A percentile compares a stretch with the other conserved stretches of the same genome.
These are phyloP conservation scores for Drosophila navojoa DNA, from an alignment of 1,140 invertebrate species.

Conservation along the genomic window DNA sequence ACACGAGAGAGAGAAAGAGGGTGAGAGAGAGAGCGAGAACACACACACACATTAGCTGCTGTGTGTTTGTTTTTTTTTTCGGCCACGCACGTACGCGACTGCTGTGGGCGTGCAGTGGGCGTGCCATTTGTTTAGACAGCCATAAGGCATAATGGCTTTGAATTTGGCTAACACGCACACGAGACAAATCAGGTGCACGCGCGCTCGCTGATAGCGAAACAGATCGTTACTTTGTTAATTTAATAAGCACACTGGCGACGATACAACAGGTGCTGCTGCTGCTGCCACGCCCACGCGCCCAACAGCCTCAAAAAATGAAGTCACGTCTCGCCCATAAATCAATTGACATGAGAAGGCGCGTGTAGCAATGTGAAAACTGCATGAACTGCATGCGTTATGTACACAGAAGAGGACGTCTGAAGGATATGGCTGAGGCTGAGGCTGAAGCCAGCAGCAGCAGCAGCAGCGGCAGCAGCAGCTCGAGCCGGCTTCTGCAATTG, in stretches of 20 bases:
- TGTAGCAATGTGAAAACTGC: conserved; percentile 62
- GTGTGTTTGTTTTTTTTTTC: conserved; percentile 25
- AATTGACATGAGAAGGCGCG: conserved; percentile 70
- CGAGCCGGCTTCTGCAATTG: conserved; percentile 1
- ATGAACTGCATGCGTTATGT: conserved; percentile 52
- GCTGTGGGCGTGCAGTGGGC: conserved; percentile 7
- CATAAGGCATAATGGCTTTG: conserved; percentile 77
- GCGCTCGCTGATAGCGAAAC: conserved; percentile 22
- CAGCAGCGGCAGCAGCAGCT: background rate
- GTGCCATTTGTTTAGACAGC: conserved; percentile 74
- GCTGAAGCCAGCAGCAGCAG: background rate
- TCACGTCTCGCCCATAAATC: conserved; percentile 76
- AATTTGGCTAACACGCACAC: conserved; percentile 51
- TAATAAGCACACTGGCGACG: conserved; percentile 58
- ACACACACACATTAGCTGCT: background rate
- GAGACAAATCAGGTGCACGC: conserved; percentile 38
- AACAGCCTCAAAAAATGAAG: conserved; percentile 59
- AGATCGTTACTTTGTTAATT: conserved; percentile 77
- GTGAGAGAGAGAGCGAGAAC: conserved; percentile 7
- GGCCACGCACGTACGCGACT: conserved; percentile 49
- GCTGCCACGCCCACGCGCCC: conserved; percentile 15
- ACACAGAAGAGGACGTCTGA: background rate
- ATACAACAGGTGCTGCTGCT: conserved; percentile 56
- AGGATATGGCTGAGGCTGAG: background rate
- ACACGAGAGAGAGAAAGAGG: conserved; percentile 39